These are phyloP conservation scores for Synaphobranchus kaupii DNA, from an alignment of 2,797 vertebrate genomes.

Conservation along the genomic window DNA sequence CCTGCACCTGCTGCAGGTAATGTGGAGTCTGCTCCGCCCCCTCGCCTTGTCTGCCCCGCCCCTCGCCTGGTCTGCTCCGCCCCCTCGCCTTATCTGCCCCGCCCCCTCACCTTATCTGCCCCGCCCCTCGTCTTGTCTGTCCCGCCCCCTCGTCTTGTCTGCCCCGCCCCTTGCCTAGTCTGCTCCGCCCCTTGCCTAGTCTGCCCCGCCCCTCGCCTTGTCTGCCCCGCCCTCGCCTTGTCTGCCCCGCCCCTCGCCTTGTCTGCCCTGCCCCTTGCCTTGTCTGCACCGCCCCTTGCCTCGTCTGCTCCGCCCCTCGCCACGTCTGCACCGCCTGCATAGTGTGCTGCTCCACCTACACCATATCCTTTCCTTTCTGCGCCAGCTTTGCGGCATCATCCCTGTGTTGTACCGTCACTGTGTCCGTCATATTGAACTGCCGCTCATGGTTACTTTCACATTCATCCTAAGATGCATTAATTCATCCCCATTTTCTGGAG, in stretches of 20 bases:
- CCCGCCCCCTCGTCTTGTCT: not conserved
- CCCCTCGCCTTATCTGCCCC: not conserved
- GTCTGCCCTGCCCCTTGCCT: not conserved
- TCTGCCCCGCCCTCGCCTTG: not conserved
- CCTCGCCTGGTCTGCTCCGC: not conserved
- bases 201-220: no score
- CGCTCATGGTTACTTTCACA: not conserved
- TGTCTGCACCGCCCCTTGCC: no score
- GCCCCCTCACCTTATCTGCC: not conserved
- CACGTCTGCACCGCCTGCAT: no score
- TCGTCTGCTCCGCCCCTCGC: not conserved
- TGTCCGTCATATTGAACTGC: not conserved
- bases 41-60: not conserved
- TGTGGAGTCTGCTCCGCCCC: not conserved
- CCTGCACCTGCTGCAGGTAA: conserved; percentile 82
- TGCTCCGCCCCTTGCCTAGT: not conserved
- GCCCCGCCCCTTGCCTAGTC: no score
- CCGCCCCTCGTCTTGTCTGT: no score
- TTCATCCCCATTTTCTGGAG: not conserved
- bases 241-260: no score
- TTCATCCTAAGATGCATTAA: not conserved
- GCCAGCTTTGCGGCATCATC: not conserved
- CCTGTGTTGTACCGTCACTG: not conserved
- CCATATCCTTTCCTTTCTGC: not conserved
- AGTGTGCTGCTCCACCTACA: not conserved